phyloP scores from a whole-genome alignment of 2,888 invertebrate species.

The Acleris laterana region DNA sequence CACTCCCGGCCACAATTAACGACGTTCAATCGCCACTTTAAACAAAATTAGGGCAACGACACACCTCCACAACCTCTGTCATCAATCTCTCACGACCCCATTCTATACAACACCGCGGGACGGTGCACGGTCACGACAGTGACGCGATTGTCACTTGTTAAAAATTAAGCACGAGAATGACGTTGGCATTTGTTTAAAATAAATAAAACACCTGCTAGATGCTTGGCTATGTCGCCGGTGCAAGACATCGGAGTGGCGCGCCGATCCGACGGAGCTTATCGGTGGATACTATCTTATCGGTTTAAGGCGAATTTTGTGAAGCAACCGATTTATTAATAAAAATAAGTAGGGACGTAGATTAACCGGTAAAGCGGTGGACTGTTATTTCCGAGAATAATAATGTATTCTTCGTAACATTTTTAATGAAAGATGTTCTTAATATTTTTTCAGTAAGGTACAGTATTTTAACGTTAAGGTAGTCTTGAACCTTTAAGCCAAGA shows the following conservation, averaged over 20 bases:
- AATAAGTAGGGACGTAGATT: constrained; percentile 6
- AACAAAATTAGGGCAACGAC: constrained; percentile 28
- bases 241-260: constrained; percentile 65
- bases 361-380: neutral
- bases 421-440: no score
- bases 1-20: constrained; percentile 27
- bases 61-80: constrained; percentile 28
- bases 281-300: constrained; percentile 62
- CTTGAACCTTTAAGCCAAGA: no score
- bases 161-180: constrained; percentile 14
- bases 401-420: no score
- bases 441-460: no score
- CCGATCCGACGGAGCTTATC: constrained; percentile 43
- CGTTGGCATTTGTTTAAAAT: constrained; percentile 19
- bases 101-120: constrained; percentile 15
- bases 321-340: constrained; percentile 38
- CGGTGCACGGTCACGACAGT: constrained; percentile 8
- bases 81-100: constrained; percentile 28
- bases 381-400: neutral
- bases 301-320: constrained; percentile 55
- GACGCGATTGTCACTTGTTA: constrained; percentile 22
- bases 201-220: constrained; percentile 61
- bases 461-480: no score
- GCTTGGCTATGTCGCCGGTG: constrained; percentile 61
- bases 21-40: constrained; percentile 29